Conservation (phyloP, 1,140 invertebrate genomes). For the Grapholita molesta region DNA sequence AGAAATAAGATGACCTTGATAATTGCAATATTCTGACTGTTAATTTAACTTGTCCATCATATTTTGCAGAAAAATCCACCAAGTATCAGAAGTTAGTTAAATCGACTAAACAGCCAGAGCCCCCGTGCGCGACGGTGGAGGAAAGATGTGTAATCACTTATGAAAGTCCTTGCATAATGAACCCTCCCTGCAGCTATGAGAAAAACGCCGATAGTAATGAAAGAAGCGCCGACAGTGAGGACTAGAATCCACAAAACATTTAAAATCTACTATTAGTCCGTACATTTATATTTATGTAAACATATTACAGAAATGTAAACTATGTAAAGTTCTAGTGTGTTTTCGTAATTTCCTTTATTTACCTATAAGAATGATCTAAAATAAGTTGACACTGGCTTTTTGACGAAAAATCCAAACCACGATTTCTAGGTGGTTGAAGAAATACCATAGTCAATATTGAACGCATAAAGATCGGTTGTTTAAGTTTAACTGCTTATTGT, state of each 20-base stretch:
- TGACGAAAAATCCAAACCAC: too few relatives aligned
- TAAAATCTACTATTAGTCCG: too few relatives aligned
- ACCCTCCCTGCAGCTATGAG: neutral
- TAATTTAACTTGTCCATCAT: neutral
- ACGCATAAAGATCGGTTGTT: neutral
- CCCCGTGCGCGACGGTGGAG: neutral
- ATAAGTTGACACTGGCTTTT: too few relatives aligned
- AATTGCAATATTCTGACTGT: neutral
- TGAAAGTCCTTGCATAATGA: neutral
- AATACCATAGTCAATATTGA: too few relatives aligned
- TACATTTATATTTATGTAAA: too few relatives aligned
- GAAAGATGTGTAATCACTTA: neutral
- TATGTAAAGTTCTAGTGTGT: too few relatives aligned
- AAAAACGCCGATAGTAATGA: neutral
- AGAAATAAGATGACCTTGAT: neutral
- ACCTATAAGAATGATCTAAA: too few relatives aligned
- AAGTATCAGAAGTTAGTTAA: neutral
- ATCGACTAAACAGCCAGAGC: neutral
- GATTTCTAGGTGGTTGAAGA: too few relatives aligned
- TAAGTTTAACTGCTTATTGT: too few relatives aligned
- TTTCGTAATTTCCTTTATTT: too few relatives aligned
- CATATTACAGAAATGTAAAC: too few relatives aligned
- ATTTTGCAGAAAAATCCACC: neutral
- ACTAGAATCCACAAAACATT: too few relatives aligned
- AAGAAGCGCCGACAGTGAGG: neutral